A percentile compares a stretch with the other conserved stretches of the same genome.
Evolutionary conservation across 2,888 invertebrate species (phyloP).

Genomic region (Limnephilus rhombicus): DNA sequence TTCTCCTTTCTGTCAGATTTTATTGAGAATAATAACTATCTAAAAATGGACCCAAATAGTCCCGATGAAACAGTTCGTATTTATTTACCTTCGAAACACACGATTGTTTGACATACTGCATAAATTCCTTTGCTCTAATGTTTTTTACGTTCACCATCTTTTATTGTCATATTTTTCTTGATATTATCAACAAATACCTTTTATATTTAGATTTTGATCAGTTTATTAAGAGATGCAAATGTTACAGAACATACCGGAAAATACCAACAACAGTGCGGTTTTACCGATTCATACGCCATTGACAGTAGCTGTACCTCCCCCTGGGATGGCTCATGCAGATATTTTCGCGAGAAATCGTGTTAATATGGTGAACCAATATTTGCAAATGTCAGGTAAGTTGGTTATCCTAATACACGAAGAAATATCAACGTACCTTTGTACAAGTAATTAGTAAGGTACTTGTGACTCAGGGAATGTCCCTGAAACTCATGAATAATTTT

Average conservation of each 20-base stretch:
- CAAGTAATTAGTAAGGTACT: neutral
- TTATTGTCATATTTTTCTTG: neutral
- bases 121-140: neutral
- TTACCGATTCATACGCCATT: constrained; percentile 58
- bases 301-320: constrained; percentile 61
- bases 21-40: constrained; percentile 3
- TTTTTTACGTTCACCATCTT: constrained; percentile 5
- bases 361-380: constrained; percentile 60
- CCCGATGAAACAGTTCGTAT: constrained; percentile 47
- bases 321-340: constrained; percentile 54
- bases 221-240: neutral
- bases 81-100: neutral
- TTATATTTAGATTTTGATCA: neutral
- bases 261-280: constrained; percentile 39
- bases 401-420: neutral
- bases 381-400: constrained; percentile 61
- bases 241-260: constrained; percentile 43
- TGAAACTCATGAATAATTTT: constrained; percentile 12
- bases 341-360: constrained; percentile 56
- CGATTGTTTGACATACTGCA: neutral
- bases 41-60: constrained; percentile 49
- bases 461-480: neutral
- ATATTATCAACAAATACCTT: neutral
- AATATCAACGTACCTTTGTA: neutral
- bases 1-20: constrained; percentile 34